Evolutionary conservation across 2,797 vertebrate species (phyloP), one percentile per base, ranked within the genome.

Genomic region (Acipenser oxyrinchus): DNA sequence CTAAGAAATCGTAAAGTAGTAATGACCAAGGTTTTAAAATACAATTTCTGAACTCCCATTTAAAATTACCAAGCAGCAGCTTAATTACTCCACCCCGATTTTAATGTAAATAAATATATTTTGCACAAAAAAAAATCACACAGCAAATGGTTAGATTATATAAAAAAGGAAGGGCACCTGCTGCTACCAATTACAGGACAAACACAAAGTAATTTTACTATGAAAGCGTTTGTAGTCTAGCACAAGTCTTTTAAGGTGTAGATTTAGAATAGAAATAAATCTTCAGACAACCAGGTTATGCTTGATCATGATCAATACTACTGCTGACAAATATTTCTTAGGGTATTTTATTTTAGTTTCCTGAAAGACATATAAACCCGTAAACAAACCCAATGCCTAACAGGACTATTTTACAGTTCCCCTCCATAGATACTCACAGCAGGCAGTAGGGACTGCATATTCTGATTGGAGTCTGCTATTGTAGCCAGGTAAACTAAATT

Each of bases 391-490:
- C 12, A 7, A 58, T n/a, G 12, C 52, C 23, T 58, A 58, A 60
- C 6, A 57, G n/a, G 6, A n/a, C 8, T 23, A 49, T 5, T 51
- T 49, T 12, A 49, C 1, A 37, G 9, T 6, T 49, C 65, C 18
- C 3, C 23, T 37, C 63, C 18, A 70, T 15, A 59, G 67, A 65
- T 91, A 96, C 97, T 97, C 89, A 99, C 97, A 79, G 97, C 95
- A 76, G 96, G 96, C 76, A 99, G 91, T 71, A 99, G 91, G 78
- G 95, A 94, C 84, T 99, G 97, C 94, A 98, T 97, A 81, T 98
- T 99, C 81, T 99, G 97, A 87, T 98, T 99, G 71, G 97, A 99
- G 84, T 99, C 97, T 88, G 97, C 97, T 92, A 99, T 99, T 68
- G 97, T 99, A 48, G 97, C 97, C 83, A 99, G 86, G 85, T 99